Percentiles rank a stretch among this genome's conserved stretches.
phyloP scores from a whole-genome alignment of 2,888 invertebrate genomes.

The Operophtera brumata region DNA sequence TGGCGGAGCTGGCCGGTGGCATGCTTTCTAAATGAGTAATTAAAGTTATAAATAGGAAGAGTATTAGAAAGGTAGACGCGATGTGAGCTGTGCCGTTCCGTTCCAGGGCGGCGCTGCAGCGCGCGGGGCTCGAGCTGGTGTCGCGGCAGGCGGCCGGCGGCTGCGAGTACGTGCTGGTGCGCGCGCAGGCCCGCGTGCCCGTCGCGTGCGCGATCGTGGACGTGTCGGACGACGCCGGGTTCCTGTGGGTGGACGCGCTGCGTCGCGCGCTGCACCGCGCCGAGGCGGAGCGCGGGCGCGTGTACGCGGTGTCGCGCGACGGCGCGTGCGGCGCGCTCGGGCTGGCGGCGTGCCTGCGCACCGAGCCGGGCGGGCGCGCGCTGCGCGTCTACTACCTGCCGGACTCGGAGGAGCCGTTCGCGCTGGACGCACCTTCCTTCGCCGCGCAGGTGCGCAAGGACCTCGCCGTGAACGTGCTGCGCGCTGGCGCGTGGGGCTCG shows the following conservation, averaged over 20 bases:
- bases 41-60: too few species aligned
- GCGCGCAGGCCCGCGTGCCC: constrained; percentile 71
- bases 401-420: constrained; percentile 82
- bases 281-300: constrained; percentile 80
- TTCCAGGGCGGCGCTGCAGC: constrained; percentile 47
- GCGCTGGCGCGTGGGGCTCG: constrained; percentile 91
- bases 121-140: constrained; percentile 56
- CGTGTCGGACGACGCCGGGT: constrained; percentile 83
- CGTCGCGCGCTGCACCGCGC: constrained; percentile 87
- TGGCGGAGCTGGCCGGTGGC: too few species aligned
- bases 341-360: constrained; percentile 93
- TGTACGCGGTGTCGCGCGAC: constrained; percentile 86
- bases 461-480: constrained; percentile 91
- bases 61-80: too few species aligned
- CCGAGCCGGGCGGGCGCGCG: constrained; percentile 90
- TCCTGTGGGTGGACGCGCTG: constrained; percentile 89
- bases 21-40: too few species aligned
- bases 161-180: constrained; percentile 84
- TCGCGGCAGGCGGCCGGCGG: constrained; percentile 81
- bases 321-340: constrained; percentile 90
- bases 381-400: constrained; percentile 87
- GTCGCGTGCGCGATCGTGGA: constrained; percentile 78
- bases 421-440: constrained; percentile 79
- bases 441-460: constrained; percentile 85
- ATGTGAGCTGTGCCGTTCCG: background rate